Conservation (phyloP, 2,888 invertebrate species). For the Ornithoptera priamus region DNA sequence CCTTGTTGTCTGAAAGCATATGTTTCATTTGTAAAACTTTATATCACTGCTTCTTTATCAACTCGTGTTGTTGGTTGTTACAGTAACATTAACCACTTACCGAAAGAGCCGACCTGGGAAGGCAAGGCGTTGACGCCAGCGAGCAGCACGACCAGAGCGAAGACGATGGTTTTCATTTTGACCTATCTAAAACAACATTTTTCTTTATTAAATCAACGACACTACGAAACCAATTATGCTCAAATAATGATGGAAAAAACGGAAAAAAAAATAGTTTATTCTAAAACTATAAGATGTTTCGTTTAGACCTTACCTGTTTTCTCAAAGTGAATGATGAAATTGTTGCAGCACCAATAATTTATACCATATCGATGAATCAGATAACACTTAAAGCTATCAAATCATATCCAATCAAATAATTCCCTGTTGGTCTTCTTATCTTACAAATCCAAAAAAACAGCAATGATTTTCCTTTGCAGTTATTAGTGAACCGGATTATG, state of each 20-base stretch:
- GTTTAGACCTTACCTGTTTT: neutral
- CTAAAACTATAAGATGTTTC: neutral
- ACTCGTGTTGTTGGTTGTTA: too few relatives aligned
- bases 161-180: slow-evolving; percentile 46
- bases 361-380: neutral
- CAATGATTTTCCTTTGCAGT: neutral
- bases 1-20: too few relatives aligned
- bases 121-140: slow-evolving; percentile 44
- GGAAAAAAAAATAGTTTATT: neutral
- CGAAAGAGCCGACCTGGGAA: neutral
- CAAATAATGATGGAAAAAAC: too few relatives aligned
- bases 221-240: too few relatives aligned
- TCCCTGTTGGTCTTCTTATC: neutral
- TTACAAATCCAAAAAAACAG: neutral
- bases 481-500: neutral
- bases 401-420: neutral
- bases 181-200: neutral
- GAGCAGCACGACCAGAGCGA: slow-evolving; percentile 44
- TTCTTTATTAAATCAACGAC: neutral
- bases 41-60: too few relatives aligned
- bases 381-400: neutral
- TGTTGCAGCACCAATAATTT: neutral
- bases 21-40: too few relatives aligned
- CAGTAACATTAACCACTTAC: neutral
- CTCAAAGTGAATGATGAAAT: neutral